Evolutionary conservation across 2,797 vertebrate species (phyloP).

Genomic region (Acomys russatus): DNA sequence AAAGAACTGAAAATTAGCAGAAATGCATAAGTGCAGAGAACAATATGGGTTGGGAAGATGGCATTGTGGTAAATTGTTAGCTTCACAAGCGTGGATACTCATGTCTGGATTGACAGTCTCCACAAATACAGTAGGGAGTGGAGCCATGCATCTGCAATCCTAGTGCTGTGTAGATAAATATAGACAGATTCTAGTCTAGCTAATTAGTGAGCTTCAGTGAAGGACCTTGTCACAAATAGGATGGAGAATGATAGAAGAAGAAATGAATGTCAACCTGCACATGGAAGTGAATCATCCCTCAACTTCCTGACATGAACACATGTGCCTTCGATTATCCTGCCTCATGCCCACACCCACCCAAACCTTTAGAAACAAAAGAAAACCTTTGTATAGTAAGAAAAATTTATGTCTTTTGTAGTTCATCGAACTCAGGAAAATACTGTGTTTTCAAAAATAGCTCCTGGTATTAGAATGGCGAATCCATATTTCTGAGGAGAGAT

Average conservation of each 20-base stretch:
- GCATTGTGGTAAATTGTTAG: not conserved
- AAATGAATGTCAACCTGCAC: not conserved
- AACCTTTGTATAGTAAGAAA: constrained; percentile 27
- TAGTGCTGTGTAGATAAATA: not conserved
- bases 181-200: not conserved
- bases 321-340: too few relatives aligned
- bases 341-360: not conserved
- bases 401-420: not conserved
- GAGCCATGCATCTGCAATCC: not conserved
- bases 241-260: not conserved
- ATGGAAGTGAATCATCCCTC: too few relatives aligned
- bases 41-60: not conserved
- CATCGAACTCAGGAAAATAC: constrained; percentile 5
- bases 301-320: too few relatives aligned
- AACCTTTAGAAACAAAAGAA: not conserved
- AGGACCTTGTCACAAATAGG: not conserved
- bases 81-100: not conserved
- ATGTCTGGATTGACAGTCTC: not conserved
- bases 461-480: not conserved
- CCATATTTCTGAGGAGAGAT: not conserved
- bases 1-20: not conserved
- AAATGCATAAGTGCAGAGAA: constrained; percentile 23
- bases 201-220: not conserved
- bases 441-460: not conserved
- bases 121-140: not conserved